Evolutionary conservation across 2,888 invertebrate genomes (phyloP).

Genomic region (Clepsis dumicolana): DNA sequence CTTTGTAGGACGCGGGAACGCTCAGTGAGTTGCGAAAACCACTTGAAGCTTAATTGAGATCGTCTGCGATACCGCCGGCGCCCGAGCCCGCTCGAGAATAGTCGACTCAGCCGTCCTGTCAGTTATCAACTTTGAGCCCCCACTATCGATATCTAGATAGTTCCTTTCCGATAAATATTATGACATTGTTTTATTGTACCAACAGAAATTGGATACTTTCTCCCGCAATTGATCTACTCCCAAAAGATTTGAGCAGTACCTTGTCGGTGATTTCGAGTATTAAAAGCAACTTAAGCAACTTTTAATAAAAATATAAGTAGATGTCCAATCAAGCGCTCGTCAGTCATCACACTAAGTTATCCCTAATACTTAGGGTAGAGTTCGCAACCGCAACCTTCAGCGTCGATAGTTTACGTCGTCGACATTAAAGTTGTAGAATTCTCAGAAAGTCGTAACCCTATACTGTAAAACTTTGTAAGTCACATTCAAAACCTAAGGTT

Average conservation of each 20-base stretch:
- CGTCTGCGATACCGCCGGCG: conserved; percentile 59
- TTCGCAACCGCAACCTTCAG: not conserved
- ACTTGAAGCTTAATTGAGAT: conserved; percentile 77
- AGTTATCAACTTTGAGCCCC: conserved; percentile 54
- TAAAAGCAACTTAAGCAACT: too few relatives aligned
- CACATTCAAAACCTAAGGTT: not conserved
- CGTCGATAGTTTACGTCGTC: not conserved
- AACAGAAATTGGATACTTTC: not conserved
- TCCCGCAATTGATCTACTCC: not conserved
- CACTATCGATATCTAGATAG: conserved; percentile 43
- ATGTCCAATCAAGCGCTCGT: too few relatives aligned
- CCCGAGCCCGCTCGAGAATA: conserved; percentile 49
- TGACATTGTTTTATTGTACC: conserved; percentile 23
- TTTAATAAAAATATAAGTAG: too few relatives aligned
- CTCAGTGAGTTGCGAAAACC: conserved; percentile 73
- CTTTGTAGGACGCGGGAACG: conserved; percentile 67
- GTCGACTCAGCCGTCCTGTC: conserved; percentile 56
- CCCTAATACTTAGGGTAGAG: too few relatives aligned
- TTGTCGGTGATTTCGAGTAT: too few relatives aligned
- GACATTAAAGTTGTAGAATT: not conserved
- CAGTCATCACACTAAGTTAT: too few relatives aligned
- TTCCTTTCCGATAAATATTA: conserved; percentile 12
- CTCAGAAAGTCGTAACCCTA: not conserved
- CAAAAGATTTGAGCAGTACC: not conserved
- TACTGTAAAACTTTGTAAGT: not conserved